Conservation (phyloP, 1,140 invertebrate species). For the Copidosoma floridanum region DNA sequence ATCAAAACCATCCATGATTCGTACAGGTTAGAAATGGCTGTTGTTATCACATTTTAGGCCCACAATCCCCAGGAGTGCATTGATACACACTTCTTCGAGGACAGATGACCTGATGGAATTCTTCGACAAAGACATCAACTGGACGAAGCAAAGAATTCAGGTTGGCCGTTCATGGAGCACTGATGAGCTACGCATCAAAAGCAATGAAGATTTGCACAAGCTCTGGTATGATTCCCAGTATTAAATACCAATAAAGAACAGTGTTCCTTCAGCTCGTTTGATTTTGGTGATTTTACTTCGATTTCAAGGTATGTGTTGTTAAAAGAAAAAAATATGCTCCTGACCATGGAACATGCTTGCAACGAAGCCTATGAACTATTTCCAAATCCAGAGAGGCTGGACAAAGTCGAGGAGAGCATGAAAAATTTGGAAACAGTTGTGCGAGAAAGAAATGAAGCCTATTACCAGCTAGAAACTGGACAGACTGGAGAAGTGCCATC, state of each 20-base stretch:
- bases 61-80: background rate
- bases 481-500: slow-evolving; percentile 74
- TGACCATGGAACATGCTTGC: slow-evolving; percentile 91
- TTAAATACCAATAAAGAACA: background rate
- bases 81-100: slow-evolving; percentile 52
- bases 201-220: slow-evolving; percentile 95
- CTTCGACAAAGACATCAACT: slow-evolving; percentile 88
- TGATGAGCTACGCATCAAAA: slow-evolving; percentile 93
- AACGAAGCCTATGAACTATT: slow-evolving; percentile 71
- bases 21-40: slow-evolving; percentile 7
- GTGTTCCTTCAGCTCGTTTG: background rate
- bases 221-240: slow-evolving; percentile 71
- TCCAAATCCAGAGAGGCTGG: slow-evolving; percentile 91
- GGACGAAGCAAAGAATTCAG: slow-evolving; percentile 75
- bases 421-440: slow-evolving; percentile 89
- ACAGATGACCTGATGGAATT: slow-evolving; percentile 78
- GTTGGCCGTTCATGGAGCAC: slow-evolving; percentile 84
- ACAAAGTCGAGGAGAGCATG: slow-evolving; percentile 96
- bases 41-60: too few species aligned
- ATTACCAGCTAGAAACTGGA: slow-evolving; percentile 87
- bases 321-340: slow-evolving; percentile 95
- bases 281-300: slow-evolving; percentile 18
- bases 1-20: too few species aligned
- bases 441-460: slow-evolving; percentile 89
- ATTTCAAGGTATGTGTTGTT: slow-evolving; percentile 81